phyloP scores from a whole-genome alignment of 2,888 invertebrate species.

The Anorthoa munda region DNA sequence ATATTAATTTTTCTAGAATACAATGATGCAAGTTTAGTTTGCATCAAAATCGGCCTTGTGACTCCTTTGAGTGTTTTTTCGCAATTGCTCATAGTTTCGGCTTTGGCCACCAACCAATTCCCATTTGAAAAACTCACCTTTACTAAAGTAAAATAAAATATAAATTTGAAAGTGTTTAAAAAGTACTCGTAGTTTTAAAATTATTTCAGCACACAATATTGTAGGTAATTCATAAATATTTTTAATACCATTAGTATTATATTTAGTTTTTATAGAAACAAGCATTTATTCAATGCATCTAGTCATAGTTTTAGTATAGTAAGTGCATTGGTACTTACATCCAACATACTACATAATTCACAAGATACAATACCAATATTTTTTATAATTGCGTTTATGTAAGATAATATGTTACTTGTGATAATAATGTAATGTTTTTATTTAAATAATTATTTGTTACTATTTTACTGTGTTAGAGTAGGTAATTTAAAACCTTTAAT shows the following conservation, averaged over 20 bases:
- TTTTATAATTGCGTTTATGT: not conserved
- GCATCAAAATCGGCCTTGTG: too few species aligned
- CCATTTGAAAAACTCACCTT: too few species aligned
- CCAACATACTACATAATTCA: not conserved
- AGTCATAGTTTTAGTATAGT: not conserved
- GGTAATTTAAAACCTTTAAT: not conserved
- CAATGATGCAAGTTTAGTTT: too few species aligned
- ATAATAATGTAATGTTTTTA: not conserved
- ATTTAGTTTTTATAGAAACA: not conserved
- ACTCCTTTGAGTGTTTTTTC: too few species aligned
- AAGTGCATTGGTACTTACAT: not conserved
- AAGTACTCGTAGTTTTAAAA: not conserved
- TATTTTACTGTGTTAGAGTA: not conserved
- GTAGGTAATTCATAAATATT: not conserved
- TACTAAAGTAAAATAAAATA: not conserved
- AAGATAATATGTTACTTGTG: not conserved
- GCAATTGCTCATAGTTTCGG: too few species aligned
- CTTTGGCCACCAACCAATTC: too few species aligned
- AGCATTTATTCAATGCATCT: constrained; percentile 1
- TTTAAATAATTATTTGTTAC: not conserved
- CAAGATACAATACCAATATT: not conserved
- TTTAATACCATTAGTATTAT: not conserved
- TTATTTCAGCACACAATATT: not conserved
- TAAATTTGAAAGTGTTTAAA: not conserved
- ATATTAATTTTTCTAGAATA: too few species aligned